Base-by-base conservation (phyloP, 2,888 invertebrate genomes). In the Cryptocephalus moraei region DNA sequence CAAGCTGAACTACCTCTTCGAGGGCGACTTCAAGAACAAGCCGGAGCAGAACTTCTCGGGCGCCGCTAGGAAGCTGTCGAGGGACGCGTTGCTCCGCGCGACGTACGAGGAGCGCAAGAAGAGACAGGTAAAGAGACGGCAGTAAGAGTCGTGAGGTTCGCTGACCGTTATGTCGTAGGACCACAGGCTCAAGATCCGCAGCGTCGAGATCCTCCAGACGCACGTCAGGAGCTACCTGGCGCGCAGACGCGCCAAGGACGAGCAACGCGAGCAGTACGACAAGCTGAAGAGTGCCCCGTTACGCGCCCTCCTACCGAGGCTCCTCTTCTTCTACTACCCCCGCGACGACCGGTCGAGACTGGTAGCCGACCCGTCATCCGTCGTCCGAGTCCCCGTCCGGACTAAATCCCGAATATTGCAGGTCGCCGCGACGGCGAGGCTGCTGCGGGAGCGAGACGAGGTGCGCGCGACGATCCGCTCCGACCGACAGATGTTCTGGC, bases 41-140 rank as follows among this genome's bases (percentile, higher is more conserved):
- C 95, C 94, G 8, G 81, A 86, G 62, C 94, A 94, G 72, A 92
- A 88, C 70, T 75, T 94, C 57, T 84, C 91, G 50, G 94, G 94
- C 49, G 86, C 85, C n/a, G 89, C 89, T 63, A 77, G 76, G 47
- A 78, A 81, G 54, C 79, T 84, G 53, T 84, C 78, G 41, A 74
- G 80, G 57, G 85, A 89, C 62, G 77, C 80, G 45, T 72, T 91
- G 43, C 75, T 94, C 52, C 80, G 82, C 48, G 84, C 87, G 66
- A 86, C 89, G 40, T 91, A 91, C 63, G 78, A 81, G 63, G 92
- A 93, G 72, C 79, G 94, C 53, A 79, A 83, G 55, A 91, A 91
- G 71, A 77, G 94, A 67, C 91, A 93, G 75, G 90, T 86, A 66
- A 56, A 61, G 53, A 32, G 10, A 1, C 9, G 9, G n/a, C n/a